These are phyloP conservation scores for Incurvaria masculella DNA, from an alignment of 2,888 invertebrate species.

Conservation along the genomic window DNA sequence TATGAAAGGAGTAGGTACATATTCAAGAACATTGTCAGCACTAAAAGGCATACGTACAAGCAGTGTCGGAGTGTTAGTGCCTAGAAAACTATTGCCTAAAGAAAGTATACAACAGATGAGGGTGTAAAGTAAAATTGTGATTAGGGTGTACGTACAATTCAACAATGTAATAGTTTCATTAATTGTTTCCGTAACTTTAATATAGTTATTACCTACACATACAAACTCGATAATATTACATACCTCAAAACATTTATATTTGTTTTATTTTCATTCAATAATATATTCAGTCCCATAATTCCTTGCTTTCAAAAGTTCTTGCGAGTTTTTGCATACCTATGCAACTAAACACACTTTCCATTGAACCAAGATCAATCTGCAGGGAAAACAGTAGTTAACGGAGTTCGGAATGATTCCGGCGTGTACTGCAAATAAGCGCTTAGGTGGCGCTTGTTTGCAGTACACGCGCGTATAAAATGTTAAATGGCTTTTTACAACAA, in stretches of 20 bases:
- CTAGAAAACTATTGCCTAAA: slow-evolving; percentile 40
- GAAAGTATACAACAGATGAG: slow-evolving; percentile 43
- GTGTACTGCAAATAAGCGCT: no score
- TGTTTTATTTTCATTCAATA: slow-evolving; percentile 10
- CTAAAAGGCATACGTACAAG: slow-evolving; percentile 25
- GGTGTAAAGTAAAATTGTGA: slow-evolving; percentile 54
- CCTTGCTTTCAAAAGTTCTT: no score
- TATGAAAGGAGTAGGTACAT: slow-evolving; percentile 33
- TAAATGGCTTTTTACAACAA: no score
- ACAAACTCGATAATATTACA: slow-evolving; percentile 56
- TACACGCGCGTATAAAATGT: no score
- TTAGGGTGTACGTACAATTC: slow-evolving; percentile 33
- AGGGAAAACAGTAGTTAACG: no score
- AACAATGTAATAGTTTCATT: slow-evolving; percentile 47
- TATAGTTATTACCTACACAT: slow-evolving; percentile 55
- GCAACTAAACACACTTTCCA: no score
- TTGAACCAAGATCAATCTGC: no score
- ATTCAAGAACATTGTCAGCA: not conserved
- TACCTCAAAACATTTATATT: slow-evolving; percentile 43
- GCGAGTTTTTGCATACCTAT: no score
- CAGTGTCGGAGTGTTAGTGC: slow-evolving; percentile 27
- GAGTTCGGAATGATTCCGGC: no score
- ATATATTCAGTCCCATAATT: no score
- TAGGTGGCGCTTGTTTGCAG: no score
- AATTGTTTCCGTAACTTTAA: slow-evolving; percentile 51